Percentiles rank a stretch among this genome's conserved stretches.
Conservation (phyloP, 2,888 invertebrate genomes). For the Scrobipalpa costella region DNA sequence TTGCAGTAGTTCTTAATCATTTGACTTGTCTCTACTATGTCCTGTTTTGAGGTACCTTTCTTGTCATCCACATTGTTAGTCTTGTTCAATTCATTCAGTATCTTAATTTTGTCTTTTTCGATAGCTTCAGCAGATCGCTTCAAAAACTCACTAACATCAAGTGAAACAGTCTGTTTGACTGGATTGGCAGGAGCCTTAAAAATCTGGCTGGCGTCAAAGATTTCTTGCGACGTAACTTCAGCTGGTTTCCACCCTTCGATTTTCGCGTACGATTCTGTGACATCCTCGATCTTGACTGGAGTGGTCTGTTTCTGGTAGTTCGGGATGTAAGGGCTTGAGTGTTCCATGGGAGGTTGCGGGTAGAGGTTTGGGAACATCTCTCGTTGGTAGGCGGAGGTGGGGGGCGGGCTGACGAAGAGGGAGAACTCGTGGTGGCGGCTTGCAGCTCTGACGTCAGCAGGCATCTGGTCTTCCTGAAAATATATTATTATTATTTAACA, state of each 20-base stretch:
- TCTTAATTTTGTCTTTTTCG: neutral
- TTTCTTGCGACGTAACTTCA: slow-evolving; percentile 1
- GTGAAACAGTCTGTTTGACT: neutral
- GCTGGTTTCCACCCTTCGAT: neutral
- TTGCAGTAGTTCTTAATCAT: slow-evolving; percentile 54
- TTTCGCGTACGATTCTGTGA: neutral
- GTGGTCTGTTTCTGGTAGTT: neutral
- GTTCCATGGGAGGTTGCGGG: slow-evolving; percentile 32
- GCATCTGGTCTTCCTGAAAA: slow-evolving; percentile 52
- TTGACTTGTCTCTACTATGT: slow-evolving; percentile 52
- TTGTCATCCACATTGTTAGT: neutral
- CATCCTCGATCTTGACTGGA: neutral
- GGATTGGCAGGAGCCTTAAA: slow-evolving; percentile 15
- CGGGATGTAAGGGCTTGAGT: neutral
- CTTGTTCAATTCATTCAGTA: neutral
- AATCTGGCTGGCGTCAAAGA: slow-evolving; percentile 16
- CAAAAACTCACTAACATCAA: neutral
- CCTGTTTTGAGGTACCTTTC: slow-evolving; percentile 40
- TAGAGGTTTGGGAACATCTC: slow-evolving; percentile 53
- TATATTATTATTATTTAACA: too few relatives aligned
- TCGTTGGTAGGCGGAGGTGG: slow-evolving; percentile 45
- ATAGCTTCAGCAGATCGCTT: neutral
- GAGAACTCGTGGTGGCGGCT: slow-evolving; percentile 57
- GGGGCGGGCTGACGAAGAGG: slow-evolving; percentile 50
- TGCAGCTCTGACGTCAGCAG: slow-evolving; percentile 44